Evolutionary conservation across 1,140 invertebrate genomes (phyloP), one percentile per base, ranked within the genome.

Genomic region (Schlechtendalia chinensis): DNA sequence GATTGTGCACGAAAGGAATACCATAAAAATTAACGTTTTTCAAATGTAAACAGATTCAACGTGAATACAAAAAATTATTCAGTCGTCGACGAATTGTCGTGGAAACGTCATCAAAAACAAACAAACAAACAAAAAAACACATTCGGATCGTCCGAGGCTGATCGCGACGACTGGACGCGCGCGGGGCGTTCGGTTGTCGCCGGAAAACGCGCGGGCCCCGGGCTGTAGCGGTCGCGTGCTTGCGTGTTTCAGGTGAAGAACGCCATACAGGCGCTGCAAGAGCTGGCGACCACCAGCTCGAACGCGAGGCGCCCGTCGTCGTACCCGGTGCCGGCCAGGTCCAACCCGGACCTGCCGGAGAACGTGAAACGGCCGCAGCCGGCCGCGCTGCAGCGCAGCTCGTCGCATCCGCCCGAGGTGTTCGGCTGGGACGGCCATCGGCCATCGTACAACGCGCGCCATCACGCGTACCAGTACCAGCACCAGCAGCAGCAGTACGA

Each of bases 331-430:
- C 89, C 91, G 8, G 90, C 90, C 2, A 90, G 91, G 84, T 92
- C 91, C 17, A 92, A 91, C 83, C 91, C 91, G 2, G 92, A 92
- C 83, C 87, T 92, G 8, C 83, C 83, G 58, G 80, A 79, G 45
- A 81, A 67, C 24, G 81, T 82, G 32, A 82, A 82, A n/a, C 80
- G 82, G 19, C 14, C 85, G 84, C 58, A 86, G 85, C 58, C 72
- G 74, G 88, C 88, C 50, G 86, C 89, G 80, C 86, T 93, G 27
- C 91, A 90, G 10, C 87, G 93, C 54, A 91, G 91, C 83, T 92
- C 91, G 59, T 94, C 93, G 0, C 93, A 94, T 88, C 93, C 93
- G 1, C 91, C 93, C 1, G 93, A 94, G 83, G 92, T 93, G 22
- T 91, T 92, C 83, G 91, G 89, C 84, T 93, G 91, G 91, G 90